Conservation (phyloP, 2,888 invertebrate genomes). For the Anthoptus insignis region DNA sequence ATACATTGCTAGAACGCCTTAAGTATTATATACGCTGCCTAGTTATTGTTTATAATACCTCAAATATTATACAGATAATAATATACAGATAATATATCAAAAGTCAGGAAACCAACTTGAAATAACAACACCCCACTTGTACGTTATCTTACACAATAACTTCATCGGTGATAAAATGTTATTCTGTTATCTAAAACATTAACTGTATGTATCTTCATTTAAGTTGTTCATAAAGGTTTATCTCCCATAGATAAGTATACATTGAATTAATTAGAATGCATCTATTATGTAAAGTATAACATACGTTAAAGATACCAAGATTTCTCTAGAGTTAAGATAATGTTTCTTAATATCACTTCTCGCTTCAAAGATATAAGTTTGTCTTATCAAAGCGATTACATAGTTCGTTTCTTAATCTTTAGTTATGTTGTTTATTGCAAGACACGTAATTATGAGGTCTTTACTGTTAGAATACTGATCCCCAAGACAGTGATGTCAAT, state of each 20-base stretch:
- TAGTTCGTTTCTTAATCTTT: slow-evolving; percentile 30
- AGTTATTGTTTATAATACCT: no score
- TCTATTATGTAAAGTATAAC: slow-evolving; percentile 24
- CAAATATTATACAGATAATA: no score
- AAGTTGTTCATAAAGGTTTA: slow-evolving; percentile 13
- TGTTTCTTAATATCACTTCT: slow-evolving; percentile 32
- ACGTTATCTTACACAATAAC: background rate
- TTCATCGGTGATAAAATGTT: background rate
- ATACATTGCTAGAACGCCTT: no score
- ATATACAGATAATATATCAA: no score
- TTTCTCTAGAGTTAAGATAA: slow-evolving; percentile 28
- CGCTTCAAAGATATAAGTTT: slow-evolving; percentile 23
- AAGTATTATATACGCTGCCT: no score
- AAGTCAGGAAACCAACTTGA: no score
- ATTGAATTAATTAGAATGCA: slow-evolving; percentile 30
- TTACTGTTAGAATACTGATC: no score
- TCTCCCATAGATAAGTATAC: slow-evolving; percentile 22
- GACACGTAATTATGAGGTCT: slow-evolving; percentile 28
- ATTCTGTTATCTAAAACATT: slow-evolving; percentile 5
- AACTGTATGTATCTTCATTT: slow-evolving; percentile 15
- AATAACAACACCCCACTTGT: background rate
- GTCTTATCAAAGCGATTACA: slow-evolving; percentile 31
- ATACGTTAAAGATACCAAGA: slow-evolving; percentile 21
- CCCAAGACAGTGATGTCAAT: no score
- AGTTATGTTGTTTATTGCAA: slow-evolving; percentile 33